These are phyloP conservation scores for Microhierax caerulescens DNA, from an alignment of 2,797 vertebrate genomes.

Conservation along the genomic window DNA sequence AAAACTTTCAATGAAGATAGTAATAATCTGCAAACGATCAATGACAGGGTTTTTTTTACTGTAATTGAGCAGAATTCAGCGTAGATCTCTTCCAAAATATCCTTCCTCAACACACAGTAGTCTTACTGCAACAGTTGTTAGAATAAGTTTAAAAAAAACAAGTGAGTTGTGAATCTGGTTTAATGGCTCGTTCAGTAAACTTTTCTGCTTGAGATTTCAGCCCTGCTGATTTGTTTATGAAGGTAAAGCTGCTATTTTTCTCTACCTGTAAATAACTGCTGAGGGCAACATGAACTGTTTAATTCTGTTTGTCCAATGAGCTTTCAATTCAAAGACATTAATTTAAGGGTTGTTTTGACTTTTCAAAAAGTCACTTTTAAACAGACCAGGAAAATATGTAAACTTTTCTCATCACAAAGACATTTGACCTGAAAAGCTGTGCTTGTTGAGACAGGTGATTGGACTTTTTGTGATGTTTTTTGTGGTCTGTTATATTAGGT, in stretches of 20 bases:
- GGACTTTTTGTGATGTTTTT: background rate
- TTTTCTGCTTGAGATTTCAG: background rate
- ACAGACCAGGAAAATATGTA: constrained; percentile 52
- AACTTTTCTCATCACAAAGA: background rate
- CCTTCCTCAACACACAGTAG: background rate
- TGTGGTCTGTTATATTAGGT: background rate
- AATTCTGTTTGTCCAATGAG: constrained; percentile 7
- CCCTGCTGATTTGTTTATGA: background rate
- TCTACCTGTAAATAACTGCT: constrained; percentile 40
- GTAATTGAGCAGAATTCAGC: background rate
- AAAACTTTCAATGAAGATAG: background rate
- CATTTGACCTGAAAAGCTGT: constrained; percentile 30
- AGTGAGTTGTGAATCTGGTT: background rate
- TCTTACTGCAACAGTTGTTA: background rate
- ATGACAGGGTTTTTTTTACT: background rate
- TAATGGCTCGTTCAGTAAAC: background rate
- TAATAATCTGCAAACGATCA: background rate
- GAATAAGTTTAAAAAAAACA: background rate
- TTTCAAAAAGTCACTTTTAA: constrained; percentile 7
- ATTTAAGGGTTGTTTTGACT: constrained; percentile 42
- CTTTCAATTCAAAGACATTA: background rate
- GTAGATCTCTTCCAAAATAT: background rate
- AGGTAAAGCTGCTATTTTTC: background rate
- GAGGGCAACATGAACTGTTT: constrained; percentile 22
- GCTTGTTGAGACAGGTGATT: background rate